Evolutionary conservation across 2,888 invertebrate genomes (phyloP).

Genomic region (Idaea dimidiata): DNA sequence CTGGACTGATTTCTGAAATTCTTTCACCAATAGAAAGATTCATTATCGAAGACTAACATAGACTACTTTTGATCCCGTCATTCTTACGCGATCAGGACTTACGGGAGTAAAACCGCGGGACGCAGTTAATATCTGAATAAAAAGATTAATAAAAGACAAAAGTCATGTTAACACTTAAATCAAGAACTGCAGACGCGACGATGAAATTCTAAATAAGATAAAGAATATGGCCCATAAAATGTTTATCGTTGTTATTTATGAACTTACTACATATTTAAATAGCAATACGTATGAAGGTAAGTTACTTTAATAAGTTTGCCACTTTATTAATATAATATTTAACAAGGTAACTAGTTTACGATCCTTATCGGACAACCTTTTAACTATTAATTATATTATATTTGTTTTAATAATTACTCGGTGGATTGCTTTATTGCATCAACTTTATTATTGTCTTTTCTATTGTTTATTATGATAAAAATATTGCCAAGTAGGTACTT

Average conservation of each 20-base stretch:
- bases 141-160: constrained; percentile 16
- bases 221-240: constrained; percentile 74
- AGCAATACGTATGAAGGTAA: constrained; percentile 48
- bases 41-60: too few relatives aligned
- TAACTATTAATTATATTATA: not conserved
- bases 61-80: too few relatives aligned
- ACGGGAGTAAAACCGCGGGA: too few relatives aligned
- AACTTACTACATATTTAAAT: constrained; percentile 69
- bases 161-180: constrained; percentile 56
- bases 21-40: too few relatives aligned
- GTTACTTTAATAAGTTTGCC: constrained; percentile 15
- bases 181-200: constrained; percentile 60
- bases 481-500: too few relatives aligned
- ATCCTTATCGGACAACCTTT: not conserved
- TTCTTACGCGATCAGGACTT: too few relatives aligned
- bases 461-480: not conserved
- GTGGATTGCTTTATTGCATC: not conserved
- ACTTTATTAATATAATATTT: constrained; percentile 2
- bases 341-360: not conserved
- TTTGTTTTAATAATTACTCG: not conserved
- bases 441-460: not conserved
- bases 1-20: too few relatives aligned
- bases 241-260: constrained; percentile 77
- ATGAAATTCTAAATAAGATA: constrained; percentile 77
- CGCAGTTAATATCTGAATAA: constrained; percentile 7